Base-by-base conservation (phyloP, 1,140 invertebrate species). In the Bombus waltoni region DNA sequence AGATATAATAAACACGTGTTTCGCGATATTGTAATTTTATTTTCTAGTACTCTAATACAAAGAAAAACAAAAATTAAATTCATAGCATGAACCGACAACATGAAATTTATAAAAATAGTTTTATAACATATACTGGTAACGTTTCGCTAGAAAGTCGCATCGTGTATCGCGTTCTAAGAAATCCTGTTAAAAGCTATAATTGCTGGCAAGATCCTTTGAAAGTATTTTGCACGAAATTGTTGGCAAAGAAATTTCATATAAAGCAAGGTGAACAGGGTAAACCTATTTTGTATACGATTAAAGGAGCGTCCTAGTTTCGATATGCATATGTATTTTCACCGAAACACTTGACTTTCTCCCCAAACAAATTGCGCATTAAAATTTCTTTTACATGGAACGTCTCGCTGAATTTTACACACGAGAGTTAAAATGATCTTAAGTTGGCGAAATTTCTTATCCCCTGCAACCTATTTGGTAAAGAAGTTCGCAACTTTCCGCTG, bases 401-500 rank as follows among this genome's bases (percentile, higher is more conserved):
- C 78, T 72, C 47, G 35, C 6, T 42, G 66, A 79, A 47, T 78
- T 78, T 71, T 84, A 71, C 74, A 44, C 75, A 15, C 53, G 47
- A 57, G 81, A 42, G 65, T 70, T 47, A 35, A 66, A 76, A 13
- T 28, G 65, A 83, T 83, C 35, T 32, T 18, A 42, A 70, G n/a
- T 78, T 83, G 32, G 68, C 44, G 73, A 76, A 81, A 88, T 86
- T 89, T 83, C 78, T 71, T 72, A 18, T 59, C 78, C 32, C 28
- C 32, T 57, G 70, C 79, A 89, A 76, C 82, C 86, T 62, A 86
- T 70, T 85, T 82, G 62, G 59, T 13, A 53, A 59, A 65, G 53
- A 82, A 89, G 70, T 88, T 88, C 40, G 83, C 62, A 88, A 89
- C 86, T 88, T 88, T 85, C 65, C 88, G 70, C 77, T 65, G 79